Conservation (phyloP, 2,888 invertebrate genomes). For the Eupeodes luniger region DNA sequence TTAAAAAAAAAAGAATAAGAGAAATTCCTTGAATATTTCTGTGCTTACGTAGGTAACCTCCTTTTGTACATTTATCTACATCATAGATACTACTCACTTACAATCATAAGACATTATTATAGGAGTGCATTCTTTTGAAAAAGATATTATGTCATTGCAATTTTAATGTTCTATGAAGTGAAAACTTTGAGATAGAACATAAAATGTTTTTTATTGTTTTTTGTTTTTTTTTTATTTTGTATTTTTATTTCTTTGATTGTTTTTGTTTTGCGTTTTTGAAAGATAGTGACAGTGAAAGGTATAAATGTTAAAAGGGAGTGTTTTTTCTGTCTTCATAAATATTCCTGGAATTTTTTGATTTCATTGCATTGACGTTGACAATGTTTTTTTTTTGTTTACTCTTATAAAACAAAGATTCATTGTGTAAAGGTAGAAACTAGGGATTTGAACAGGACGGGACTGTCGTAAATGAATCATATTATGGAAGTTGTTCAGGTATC, state of each 20-base stretch:
- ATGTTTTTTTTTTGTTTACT: too few relatives aligned
- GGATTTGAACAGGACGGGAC: too few relatives aligned
- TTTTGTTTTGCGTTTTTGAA: not conserved
- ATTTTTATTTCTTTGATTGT: not conserved
- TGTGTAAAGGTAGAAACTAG: too few relatives aligned
- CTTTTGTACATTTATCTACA: too few relatives aligned
- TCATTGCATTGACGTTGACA: too few relatives aligned
- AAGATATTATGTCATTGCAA: conserved; percentile 36
- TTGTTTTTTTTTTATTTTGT: not conserved
- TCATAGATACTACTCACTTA: not conserved
- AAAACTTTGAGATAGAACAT: conserved; percentile 5
- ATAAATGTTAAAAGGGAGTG: not conserved
- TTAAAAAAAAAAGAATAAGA: not conserved
- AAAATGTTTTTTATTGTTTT: not conserved
- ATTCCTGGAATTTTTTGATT: too few relatives aligned
- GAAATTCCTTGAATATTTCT: conserved; percentile 27
- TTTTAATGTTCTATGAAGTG: conserved; percentile 23
- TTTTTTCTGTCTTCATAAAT: not conserved
- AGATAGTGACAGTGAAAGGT: not conserved
- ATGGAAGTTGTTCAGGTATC: too few relatives aligned
- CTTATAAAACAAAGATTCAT: too few relatives aligned
- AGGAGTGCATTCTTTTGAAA: conserved; percentile 40
- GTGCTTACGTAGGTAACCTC: conserved; percentile 12
- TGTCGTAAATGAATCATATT: too few relatives aligned
- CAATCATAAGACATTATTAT: conserved; percentile 1